Percentiles rank a stretch among this genome's conserved stretches.
Conservation (phyloP, 2,888 invertebrate species). For the Nipponacmea schrenckii region DNA sequence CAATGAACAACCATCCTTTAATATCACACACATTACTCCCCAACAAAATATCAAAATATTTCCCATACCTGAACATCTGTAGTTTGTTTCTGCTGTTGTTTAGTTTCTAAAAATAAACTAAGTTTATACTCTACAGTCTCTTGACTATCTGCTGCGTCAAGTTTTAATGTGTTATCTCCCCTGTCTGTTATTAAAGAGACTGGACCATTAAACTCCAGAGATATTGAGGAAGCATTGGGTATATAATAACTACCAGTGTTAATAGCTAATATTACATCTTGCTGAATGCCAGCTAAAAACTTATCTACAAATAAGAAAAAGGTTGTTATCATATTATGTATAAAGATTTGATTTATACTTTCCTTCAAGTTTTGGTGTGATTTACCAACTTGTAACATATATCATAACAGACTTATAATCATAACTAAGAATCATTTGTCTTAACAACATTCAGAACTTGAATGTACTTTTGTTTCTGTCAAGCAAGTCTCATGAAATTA, state of each 20-base stretch:
- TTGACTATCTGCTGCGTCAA: conserved; percentile 14
- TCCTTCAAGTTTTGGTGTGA: no score
- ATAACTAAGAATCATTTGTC: no score
- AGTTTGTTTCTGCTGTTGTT: conserved; percentile 17
- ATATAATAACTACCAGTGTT: conserved; percentile 49
- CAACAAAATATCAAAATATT: no score
- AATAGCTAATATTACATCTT: conserved; percentile 48
- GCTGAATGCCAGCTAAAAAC: conserved; percentile 50
- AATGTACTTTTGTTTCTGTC: no score
- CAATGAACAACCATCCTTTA: no score
- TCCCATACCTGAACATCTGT: conserved; percentile 35
- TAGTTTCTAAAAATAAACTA: conserved; percentile 30
- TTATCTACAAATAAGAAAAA: conserved; percentile 33
- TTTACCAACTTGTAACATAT: no score
- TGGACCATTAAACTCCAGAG: conserved; percentile 18
- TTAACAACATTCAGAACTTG: no score
- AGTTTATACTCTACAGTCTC: conserved; percentile 30
- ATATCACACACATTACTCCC: no score
- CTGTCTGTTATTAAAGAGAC: conserved; percentile 21
- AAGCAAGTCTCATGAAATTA: no score
- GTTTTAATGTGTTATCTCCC: conserved; percentile 13
- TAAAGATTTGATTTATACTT: no score
- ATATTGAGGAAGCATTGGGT: conserved; percentile 27
- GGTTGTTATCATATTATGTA: no score
- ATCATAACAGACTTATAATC: neutral